phyloP scores from a whole-genome alignment of 1,140 invertebrate species.

The Lepidurus packardi region DNA sequence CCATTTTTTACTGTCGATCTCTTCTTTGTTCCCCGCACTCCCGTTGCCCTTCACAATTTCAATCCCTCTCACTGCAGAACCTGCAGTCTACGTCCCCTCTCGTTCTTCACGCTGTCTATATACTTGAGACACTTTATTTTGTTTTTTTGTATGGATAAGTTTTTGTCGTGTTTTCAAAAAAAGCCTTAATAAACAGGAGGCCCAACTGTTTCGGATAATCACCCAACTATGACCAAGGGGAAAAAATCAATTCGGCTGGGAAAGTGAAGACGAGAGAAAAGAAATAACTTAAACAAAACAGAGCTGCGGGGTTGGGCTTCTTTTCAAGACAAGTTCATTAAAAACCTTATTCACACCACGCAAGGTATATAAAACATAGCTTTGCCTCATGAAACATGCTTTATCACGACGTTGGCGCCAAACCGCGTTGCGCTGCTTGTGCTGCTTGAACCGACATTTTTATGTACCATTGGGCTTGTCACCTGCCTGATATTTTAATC shows the following conservation, averaged over 20 bases:
- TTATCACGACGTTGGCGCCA: conserved; percentile 20
- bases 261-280: neutral
- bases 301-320: conserved; percentile 7
- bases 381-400: conserved; percentile 8
- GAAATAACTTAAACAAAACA: conserved; percentile 16
- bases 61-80: neutral
- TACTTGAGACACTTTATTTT: conserved; percentile 10
- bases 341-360: conserved; percentile 17
- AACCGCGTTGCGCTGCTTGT: conserved; percentile 16
- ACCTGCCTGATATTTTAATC: conserved; percentile 22
- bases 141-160: neutral
- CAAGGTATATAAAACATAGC: conserved; percentile 12
- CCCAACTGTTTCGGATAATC: conserved; percentile 21
- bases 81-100: neutral
- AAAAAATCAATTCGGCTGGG: conserved; percentile 1
- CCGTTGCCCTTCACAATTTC: conserved; percentile 12
- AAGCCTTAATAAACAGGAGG: conserved; percentile 19
- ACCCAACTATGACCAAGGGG: conserved; percentile 20
- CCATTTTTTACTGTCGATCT: conserved; percentile 15
- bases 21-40: neutral
- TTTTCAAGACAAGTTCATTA: conserved; percentile 22
- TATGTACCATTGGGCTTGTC: conserved; percentile 2
- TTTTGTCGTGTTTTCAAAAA: neutral
- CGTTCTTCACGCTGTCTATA: neutral
- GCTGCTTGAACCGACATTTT: conserved; percentile 14